phyloP scores from a whole-genome alignment of 2,113 vertebrate genomes.

The Erythrocercus mccallii region DNA sequence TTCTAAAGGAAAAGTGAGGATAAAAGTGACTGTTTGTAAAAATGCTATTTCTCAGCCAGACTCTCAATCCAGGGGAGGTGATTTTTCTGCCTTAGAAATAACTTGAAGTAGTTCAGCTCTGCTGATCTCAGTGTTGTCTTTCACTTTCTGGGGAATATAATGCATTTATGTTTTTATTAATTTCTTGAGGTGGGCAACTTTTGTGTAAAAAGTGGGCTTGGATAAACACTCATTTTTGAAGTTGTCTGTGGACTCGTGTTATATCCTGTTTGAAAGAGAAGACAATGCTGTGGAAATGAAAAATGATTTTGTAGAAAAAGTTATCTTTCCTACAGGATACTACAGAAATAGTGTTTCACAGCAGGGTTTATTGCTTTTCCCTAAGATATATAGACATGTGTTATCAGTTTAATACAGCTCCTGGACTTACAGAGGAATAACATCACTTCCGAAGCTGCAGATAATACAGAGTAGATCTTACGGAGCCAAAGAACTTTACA shows the following conservation, averaged over 20 bases:
- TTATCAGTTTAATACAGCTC: conserved; percentile 77
- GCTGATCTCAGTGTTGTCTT: background rate
- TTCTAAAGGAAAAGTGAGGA: background rate
- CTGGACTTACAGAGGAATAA: conserved; percentile 57
- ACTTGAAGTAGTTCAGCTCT: conserved; percentile 18
- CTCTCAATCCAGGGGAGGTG: background rate
- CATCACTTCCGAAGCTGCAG: conserved; percentile 44
- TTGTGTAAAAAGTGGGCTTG: conserved; percentile 38
- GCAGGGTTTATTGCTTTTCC: conserved; percentile 64
- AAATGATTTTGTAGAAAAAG: conserved; percentile 72
- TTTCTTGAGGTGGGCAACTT: conserved; percentile 45
- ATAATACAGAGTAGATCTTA: conserved; percentile 41
- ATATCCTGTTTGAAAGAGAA: conserved; percentile 72
- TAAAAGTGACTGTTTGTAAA: background rate
- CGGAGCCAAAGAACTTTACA: background rate
- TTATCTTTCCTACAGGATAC: conserved; percentile 69
- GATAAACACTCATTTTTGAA: conserved; percentile 59
- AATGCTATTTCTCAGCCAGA: background rate
- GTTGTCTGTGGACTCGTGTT: conserved; percentile 64
- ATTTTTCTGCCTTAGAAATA: conserved; percentile 5
- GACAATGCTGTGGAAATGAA: conserved; percentile 76
- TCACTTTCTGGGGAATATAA: background rate
- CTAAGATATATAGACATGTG: conserved; percentile 70
- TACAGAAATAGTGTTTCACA: conserved; percentile 70
- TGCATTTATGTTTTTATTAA: conserved; percentile 53